phyloP scores from a whole-genome alignment of 1,140 invertebrate genomes.

The Magallana angulata region DNA sequence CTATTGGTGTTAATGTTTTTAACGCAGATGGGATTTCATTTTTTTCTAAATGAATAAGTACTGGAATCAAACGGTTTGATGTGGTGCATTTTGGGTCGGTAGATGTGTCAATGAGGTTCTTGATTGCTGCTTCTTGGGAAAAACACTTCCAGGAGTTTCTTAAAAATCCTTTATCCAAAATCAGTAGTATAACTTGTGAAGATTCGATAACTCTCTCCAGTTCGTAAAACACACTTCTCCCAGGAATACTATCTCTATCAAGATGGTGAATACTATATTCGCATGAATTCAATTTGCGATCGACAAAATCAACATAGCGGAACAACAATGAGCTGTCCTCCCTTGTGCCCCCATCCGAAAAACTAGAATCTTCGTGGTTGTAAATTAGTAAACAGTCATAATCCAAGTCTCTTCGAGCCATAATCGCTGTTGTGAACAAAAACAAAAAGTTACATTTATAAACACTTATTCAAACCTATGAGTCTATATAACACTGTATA shows the following conservation, averaged over 20 bases:
- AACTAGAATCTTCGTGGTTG: too few species aligned
- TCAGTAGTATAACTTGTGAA: not conserved
- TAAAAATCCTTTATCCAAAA: not conserved
- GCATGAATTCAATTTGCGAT: too few species aligned
- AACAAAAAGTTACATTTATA: too few species aligned
- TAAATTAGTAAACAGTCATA: too few species aligned
- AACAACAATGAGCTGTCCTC: too few species aligned
- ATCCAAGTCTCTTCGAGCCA: too few species aligned
- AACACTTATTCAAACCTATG: too few species aligned
- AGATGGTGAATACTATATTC: not conserved
- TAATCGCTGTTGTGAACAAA: too few species aligned
- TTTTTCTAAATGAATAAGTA: not conserved
- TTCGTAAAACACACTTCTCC: constrained; percentile 3
- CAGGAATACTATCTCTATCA: constrained; percentile 23
- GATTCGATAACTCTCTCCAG: not conserved
- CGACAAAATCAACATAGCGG: too few species aligned
- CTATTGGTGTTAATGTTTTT: not conserved
- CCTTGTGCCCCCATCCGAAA: too few species aligned
- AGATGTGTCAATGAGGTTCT: constrained; percentile 15
- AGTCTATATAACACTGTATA: too few species aligned
- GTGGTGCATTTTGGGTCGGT: not conserved
- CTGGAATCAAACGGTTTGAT: not conserved
- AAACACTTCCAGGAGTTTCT: constrained; percentile 1
- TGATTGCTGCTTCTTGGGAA: constrained; percentile 1
- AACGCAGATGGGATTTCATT: not conserved